Evolutionary conservation across 2,888 invertebrate genomes (phyloP), one percentile per base, ranked within the genome.

Genomic region (Lochmaea capreae): DNA sequence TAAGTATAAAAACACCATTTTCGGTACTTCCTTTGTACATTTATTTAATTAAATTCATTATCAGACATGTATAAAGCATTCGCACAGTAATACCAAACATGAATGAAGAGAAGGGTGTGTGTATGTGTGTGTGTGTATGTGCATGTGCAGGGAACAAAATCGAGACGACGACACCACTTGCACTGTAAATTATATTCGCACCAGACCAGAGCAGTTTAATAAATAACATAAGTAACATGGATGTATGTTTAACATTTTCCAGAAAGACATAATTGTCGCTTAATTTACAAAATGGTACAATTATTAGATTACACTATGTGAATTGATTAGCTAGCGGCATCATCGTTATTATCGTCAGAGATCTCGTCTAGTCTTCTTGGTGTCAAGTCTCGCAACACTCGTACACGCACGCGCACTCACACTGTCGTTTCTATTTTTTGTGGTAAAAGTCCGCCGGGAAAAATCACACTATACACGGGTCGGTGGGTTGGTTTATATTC

Each of bases 11-110:
- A 87, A 87, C 87, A 87, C 86, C 86, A 86, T 85, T 86, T 86
- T 87, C 86, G 86, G 87, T 88, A 88, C 87, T 88, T 87, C 87
- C 87, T 88, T 88, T 88, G 88, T 88, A 88, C 88, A 88, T 88
- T 88, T 88, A 88, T 88, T 88, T 88, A 87, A 87, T 87, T 86
- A 87, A 81, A 86, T 87, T 84, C 84, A 84, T 83, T 87, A 87
- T 88, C 87, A 88, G 88, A 88, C 88, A 88, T 88, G 88, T 88
- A 88, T 88, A 88, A 88, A 88, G 88, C 88, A 88, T 88, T 88
- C 88, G 88, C 88, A 88, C 88, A 88, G 87, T 87, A 87, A 88
- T 88, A 88, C 87, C 88, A 88, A 88, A 87, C 85, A 87, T 86
- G 86, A 87, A 87, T 87, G 83, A 84, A 86, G 82, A 85, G 83